Evolutionary conservation across 2,797 vertebrate species (phyloP), one percentile per base, ranked within the genome.

Genomic region (Falco berigora): DNA sequence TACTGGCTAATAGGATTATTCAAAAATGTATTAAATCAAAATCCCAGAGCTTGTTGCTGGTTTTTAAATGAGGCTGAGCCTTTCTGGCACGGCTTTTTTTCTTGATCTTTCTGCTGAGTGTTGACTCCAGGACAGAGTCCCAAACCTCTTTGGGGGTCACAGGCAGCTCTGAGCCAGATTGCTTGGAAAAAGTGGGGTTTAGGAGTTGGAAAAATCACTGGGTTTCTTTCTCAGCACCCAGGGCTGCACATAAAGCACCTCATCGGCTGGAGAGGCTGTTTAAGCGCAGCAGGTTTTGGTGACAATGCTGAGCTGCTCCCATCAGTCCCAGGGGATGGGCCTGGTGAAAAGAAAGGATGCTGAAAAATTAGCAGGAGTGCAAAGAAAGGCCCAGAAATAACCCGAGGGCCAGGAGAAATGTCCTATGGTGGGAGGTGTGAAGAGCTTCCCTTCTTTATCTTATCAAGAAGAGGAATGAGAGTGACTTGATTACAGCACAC

Each of bases 1-100:
- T 95, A 93, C 73, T 93, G 76, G 40, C 46, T 98, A 97, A 98
- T 94, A 98, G 94, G 97, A 98, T 98, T 98, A 97, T 93, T 95
- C 78, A 73, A 86, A 97, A 97, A 74, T 46, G 24, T 86, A 96
- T 94, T 85, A 96, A 97, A 96, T 95, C 79, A 83, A 96, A 97
- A 95, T 92, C 88, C 77, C 61, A 87, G 83, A 97, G 92, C 94
- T 89, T 81, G 58, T 81, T 95, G 94, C 50, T 96, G 95, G 85
- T 85, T 97, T 97, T 85, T 59, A 95, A 94, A 95, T 53, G 82
- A 96, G 90, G 71, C 38, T 49, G 87, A 94, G 79, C 52, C 82
- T 84, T 95, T 75, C 81, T 87, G 72, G 47, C 58, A 71, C 4
- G 7, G 71, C n/a, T 86, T 94, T 88, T 86, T 88, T 86, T 58